phyloP scores from a whole-genome alignment of 2,113 vertebrate genomes.

The Nycticorax nycticorax region DNA sequence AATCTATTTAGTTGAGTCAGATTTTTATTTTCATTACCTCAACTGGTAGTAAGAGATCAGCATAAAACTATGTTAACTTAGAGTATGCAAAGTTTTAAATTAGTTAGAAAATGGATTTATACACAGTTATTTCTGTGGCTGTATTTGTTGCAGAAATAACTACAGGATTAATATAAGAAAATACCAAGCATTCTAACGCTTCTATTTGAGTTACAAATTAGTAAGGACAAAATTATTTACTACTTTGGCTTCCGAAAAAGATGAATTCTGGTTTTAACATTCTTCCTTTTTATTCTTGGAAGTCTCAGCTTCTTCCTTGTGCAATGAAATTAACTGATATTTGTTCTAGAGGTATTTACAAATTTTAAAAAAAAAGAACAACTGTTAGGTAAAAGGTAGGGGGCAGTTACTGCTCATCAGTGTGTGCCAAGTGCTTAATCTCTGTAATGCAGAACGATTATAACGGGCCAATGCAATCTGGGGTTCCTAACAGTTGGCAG shows the following conservation, averaged over 20 bases:
- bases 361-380: too few species aligned
- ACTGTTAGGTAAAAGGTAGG: background rate
- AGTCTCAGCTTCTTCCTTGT: background rate
- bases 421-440: background rate
- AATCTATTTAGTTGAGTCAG: slow-evolving; percentile 64
- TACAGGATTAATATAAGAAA: background rate
- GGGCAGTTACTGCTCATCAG: background rate
- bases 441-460: background rate
- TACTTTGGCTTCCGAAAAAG: background rate
- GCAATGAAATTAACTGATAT: background rate
- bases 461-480: background rate
- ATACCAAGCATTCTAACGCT: background rate
- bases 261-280: background rate
- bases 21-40: slow-evolving; percentile 60
- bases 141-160: background rate
- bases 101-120: background rate
- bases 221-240: background rate
- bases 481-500: background rate
- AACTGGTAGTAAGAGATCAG: slow-evolving; percentile 12
- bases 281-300: background rate
- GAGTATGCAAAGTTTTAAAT: slow-evolving; percentile 31
- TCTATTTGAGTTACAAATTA: background rate
- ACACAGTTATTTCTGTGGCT: background rate
- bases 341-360: background rate
- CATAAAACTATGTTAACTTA: slow-evolving; percentile 41